Evolutionary conservation across 2,797 vertebrate genomes (phyloP), one percentile per base, ranked within the genome.

Genomic region (Eurystomus glaucurus): DNA sequence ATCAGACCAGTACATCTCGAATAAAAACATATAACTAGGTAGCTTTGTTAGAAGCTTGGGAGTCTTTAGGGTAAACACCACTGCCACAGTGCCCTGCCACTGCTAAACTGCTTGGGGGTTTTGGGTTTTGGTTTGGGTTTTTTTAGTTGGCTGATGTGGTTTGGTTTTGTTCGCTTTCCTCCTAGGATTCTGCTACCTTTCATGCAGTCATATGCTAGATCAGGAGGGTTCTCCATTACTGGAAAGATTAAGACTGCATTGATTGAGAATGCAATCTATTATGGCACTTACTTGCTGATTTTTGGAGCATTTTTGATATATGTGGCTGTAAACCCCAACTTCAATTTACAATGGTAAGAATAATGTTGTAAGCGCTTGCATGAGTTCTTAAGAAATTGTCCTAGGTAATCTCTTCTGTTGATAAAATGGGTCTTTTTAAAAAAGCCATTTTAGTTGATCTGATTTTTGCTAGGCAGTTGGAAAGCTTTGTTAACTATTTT

Each of bases 181-280:
- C 57, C 28, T 88, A 99, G 99, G 99, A 98, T 99, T 96, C 98
- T 99, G 58, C 98, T 99, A 90, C 99, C 99, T 83, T 99, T 99
- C 97, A 99, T 99, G 99, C 99, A 99, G 94, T 99, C 99, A 0
- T 99, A 99, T 65, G 99, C 99, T 70, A 99, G 99, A 86, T 99
- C 99, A 9, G 99, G 99, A 88, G 99, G 99, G 2, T 99, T 99
- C 98, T 99, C 99, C 88, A 99, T 99, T 94, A 99, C 99, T 1
- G 99, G 99, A 39, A 99, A 99, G 92, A 99, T 99, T 81, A 99
- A 99, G 97, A 99, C 99, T 1, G 99, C 99, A 1, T 98, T 99
- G 94, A 99, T 99, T 50, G 99, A 99, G 96, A 99, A 99, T 65
- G 99, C 99, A 51, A 99, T 99, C 77, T 99, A 99, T 87, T 99